These are phyloP conservation scores for Clinocottus analis DNA, from an alignment of 2,113 vertebrate species.

Conservation along the genomic window DNA sequence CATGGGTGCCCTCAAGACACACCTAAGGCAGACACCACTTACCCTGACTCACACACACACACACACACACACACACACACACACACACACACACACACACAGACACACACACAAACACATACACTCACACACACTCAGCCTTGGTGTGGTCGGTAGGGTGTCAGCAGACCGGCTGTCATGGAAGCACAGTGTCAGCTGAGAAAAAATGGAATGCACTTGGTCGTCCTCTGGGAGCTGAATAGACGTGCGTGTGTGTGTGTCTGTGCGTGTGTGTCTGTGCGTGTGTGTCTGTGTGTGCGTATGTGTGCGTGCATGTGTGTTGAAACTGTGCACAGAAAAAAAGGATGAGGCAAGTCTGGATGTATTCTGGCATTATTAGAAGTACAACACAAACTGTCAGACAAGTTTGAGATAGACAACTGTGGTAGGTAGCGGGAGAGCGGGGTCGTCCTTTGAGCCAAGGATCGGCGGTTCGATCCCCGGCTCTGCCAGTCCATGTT, in stretches of 20 bases:
- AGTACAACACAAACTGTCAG: not conserved
- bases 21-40: slow-evolving; percentile 33
- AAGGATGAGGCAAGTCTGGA: not conserved
- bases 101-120: not conserved
- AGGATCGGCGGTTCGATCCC: not conserved
- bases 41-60: slow-evolving; percentile 21
- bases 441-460: no score
- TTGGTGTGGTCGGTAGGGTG: not conserved
- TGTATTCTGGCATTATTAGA: not conserved
- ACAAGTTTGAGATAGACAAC: not conserved
- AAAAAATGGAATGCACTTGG: slow-evolving; percentile 8
- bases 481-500: not conserved
- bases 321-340: not conserved
- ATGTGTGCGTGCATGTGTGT: not conserved
- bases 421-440: no score
- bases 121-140: no score
- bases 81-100: not conserved
- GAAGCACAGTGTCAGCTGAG: slow-evolving; percentile 3
- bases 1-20: slow-evolving; percentile 46
- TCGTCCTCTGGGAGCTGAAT: no score
- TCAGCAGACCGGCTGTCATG: not conserved
- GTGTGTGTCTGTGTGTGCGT: no score
- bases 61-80: not conserved
- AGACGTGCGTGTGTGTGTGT: no score
- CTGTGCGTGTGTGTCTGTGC: no score